Conservation (phyloP, 2,113 vertebrate genomes). For the Leptobrachium ailaonicum region DNA sequence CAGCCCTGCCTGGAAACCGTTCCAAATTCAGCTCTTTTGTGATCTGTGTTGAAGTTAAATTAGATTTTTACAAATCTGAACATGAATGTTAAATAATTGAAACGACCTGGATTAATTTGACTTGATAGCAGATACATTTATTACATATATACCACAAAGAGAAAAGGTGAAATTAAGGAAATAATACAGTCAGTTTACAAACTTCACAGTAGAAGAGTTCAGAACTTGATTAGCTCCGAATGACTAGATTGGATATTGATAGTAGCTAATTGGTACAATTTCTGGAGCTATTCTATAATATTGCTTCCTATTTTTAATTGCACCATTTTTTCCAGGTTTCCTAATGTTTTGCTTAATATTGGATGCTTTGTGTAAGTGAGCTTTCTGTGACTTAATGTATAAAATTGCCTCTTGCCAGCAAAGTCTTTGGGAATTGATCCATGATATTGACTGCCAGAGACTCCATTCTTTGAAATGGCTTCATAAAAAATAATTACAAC, state of each 20-base stretch:
- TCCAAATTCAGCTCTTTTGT: too few relatives aligned
- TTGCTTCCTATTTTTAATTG: constrained; percentile 1
- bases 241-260: not conserved
- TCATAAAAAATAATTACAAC: constrained; percentile 12
- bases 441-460: constrained; percentile 17
- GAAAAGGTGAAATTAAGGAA: too few relatives aligned
- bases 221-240: not conserved
- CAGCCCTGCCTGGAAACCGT: too few relatives aligned
- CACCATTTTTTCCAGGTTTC: not conserved
- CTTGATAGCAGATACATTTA: too few relatives aligned
- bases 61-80: too few relatives aligned
- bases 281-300: not conserved
- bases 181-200: too few relatives aligned
- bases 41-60: too few relatives aligned
- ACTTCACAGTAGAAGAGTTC: not conserved
- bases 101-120: too few relatives aligned
- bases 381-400: not conserved
- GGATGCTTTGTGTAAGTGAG: not conserved
- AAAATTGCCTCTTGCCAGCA: constrained; percentile 5
- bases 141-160: too few relatives aligned
- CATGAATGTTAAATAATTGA: too few relatives aligned
- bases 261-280: not conserved
- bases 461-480: not conserved
- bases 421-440: constrained; percentile 1
- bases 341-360: not conserved